Conservation (phyloP, 2,797 vertebrate genomes). For the Kryptolebias ocellatus region DNA sequence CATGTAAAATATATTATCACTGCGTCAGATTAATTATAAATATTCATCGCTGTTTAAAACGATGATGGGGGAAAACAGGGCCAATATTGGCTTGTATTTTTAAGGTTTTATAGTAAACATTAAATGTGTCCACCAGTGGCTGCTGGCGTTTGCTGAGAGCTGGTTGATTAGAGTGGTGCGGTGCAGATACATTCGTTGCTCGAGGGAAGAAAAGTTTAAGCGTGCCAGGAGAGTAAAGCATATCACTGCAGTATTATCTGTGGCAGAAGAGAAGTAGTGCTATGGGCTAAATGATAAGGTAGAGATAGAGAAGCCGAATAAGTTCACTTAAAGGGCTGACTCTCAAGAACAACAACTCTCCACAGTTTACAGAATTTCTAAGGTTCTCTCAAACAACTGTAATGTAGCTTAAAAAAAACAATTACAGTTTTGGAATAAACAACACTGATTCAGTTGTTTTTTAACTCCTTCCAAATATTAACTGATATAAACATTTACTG, state of each 20-base stretch:
- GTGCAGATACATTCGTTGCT: conserved; percentile 56
- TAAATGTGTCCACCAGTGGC: conserved; percentile 72
- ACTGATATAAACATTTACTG: conserved; percentile 53
- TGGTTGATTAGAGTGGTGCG: conserved; percentile 56
- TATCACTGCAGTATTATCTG: conserved; percentile 71
- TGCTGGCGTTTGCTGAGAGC: conserved; percentile 64
- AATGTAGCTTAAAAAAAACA: conserved; percentile 50
- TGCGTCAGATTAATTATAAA: conserved; percentile 80
- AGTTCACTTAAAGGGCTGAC: conserved; percentile 62
- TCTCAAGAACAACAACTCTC: conserved; percentile 61
- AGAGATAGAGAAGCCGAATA: conserved; percentile 58
- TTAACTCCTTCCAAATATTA: conserved; percentile 63
- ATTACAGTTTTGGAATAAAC: conserved; percentile 57
- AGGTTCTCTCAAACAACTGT: conserved; percentile 43
- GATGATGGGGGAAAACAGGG: conserved; percentile 54
- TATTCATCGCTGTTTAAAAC: conserved; percentile 73
- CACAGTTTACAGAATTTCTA: conserved; percentile 51
- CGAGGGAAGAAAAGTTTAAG: conserved; percentile 58
- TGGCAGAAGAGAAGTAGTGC: conserved; percentile 58
- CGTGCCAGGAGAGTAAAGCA: conserved; percentile 52
- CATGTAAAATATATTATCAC: conserved; percentile 78
- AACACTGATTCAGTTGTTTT: conserved; percentile 42
- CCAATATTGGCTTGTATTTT: conserved; percentile 77
- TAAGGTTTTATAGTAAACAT: conserved; percentile 80
- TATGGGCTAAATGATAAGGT: conserved; percentile 68